These are phyloP conservation scores for Ellobius talpinus DNA, from an alignment of 2,113 vertebrate genomes.

Conservation along the genomic window DNA sequence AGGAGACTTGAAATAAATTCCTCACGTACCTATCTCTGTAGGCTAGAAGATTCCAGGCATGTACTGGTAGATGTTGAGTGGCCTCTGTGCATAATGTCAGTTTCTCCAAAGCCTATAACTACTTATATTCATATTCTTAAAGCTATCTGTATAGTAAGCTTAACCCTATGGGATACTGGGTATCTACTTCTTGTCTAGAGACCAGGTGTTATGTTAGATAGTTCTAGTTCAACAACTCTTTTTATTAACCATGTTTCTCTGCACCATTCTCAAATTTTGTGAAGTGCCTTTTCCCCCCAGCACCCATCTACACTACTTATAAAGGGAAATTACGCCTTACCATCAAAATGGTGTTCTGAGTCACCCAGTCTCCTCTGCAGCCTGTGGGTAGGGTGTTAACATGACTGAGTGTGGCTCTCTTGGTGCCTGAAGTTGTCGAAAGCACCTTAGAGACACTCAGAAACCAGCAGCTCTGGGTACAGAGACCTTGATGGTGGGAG, in stretches of 20 bases:
- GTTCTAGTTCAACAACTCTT: not conserved
- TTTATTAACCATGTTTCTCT: not conserved
- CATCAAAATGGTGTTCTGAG: not conserved
- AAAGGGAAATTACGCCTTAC: not conserved
- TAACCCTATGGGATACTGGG: not conserved
- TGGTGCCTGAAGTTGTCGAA: not conserved
- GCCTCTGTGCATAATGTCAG: not conserved
- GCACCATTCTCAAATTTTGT: not conserved
- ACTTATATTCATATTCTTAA: not conserved
- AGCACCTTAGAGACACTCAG: not conserved
- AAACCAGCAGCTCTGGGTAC: not conserved
- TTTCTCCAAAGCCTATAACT: not conserved
- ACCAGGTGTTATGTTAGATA: not conserved
- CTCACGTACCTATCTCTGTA: not conserved
- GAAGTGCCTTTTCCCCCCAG: not conserved
- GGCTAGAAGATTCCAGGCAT: not conserved
- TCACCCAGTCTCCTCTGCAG: not conserved
- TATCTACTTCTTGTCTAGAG: not conserved
- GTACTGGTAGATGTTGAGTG: fast-evolving
- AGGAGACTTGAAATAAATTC: fast-evolving
- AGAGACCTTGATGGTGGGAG: not conserved
- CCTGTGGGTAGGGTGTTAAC: not conserved
- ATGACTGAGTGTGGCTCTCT: not conserved
- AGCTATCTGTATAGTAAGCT: not conserved
- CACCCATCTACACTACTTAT: not conserved